phyloP scores from a whole-genome alignment of 2,888 invertebrate genomes.

The Charanyca ferruginea region DNA sequence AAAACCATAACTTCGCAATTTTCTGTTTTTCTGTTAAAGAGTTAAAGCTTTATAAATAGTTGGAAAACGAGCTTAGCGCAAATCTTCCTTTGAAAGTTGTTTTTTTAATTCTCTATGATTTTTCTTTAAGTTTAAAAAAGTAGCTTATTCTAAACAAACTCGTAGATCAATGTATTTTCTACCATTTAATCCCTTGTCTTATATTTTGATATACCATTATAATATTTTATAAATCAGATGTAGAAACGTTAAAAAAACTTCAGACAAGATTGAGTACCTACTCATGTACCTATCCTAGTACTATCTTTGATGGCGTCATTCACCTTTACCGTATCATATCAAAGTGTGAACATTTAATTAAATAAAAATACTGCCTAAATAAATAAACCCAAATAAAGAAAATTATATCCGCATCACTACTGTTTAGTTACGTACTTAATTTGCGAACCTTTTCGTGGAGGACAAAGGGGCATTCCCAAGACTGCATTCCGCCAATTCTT shows the following conservation, averaged over 20 bases:
- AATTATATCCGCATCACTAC: slow-evolving; percentile 15
- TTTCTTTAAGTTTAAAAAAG: no score
- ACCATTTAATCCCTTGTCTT: no score
- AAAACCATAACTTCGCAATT: slow-evolving; percentile 18
- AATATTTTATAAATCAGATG: no score
- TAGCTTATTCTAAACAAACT: no score
- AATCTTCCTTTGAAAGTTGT: no score
- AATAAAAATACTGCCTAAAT: not conserved
- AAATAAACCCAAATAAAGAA: not conserved
- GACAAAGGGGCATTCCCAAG: slow-evolving; percentile 66
- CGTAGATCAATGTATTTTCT: no score
- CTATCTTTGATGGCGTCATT: slow-evolving; percentile 29
- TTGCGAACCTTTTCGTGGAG: slow-evolving; percentile 56
- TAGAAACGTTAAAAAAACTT: slow-evolving; percentile 10
- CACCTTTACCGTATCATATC: not conserved
- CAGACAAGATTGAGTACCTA: slow-evolving; percentile 8
- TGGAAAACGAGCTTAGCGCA: not conserved
- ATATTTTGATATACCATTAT: no score
- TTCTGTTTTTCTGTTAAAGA: not conserved
- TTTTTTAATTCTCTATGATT: no score
- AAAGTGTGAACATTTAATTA: not conserved
- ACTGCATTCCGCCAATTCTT: slow-evolving; percentile 77
- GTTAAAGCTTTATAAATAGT: slow-evolving; percentile 8
- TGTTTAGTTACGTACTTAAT: slow-evolving; percentile 44
- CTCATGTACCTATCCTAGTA: slow-evolving; percentile 7